Evolutionary conservation across 1,140 invertebrate species (phyloP), one percentile per base, ranked within the genome.

Genomic region (Araneus ventricosus): DNA sequence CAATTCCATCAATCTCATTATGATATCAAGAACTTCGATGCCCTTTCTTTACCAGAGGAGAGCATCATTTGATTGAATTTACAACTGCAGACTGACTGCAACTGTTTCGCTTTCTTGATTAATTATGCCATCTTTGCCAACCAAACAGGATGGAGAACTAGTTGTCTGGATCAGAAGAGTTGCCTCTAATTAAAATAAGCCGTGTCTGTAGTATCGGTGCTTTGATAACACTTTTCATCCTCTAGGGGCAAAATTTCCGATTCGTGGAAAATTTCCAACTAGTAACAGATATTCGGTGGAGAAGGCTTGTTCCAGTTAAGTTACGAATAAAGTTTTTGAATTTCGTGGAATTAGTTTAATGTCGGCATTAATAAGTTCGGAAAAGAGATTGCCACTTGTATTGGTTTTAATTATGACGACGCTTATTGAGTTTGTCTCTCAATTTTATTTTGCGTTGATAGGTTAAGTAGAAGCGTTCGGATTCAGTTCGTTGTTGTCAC

Each of bases 31-130:
- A 34, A 75, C 34, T 34, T 20, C 5, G 30, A 24, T 52, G 52
- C 20, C 57, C 52, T 63, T 87, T 57, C 34, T 87, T 52, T 61
- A 63, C 7, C 8, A 8, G 27, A 67, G 24, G 10, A 67, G 20
- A 8, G 7, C 37, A 63, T 34, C 22, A 30, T 27, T 87, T 37
- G 39, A 87, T 37, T 63, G 85, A 61, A 87, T 87, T 87, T 30
- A 17, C 17, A 20, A 34, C 70, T 37, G 17, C 30, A 37, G 30
- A 34, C 8, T 75, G 30, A 34, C 30, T 75, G 30, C 14, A 75
- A 75, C 70, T 37, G 70, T 27, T 84, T 34, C 37, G 27, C 85
- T 87, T 87, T 87, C 37, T 87, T 87, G 85, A 87, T 87, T 87
- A 87, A 87, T 87, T 87, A 87, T 87, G 63, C 52, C 59, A 63